These are phyloP conservation scores for Pristis pectinata DNA, from an alignment of 2,797 vertebrate species.

Conservation along the genomic window DNA sequence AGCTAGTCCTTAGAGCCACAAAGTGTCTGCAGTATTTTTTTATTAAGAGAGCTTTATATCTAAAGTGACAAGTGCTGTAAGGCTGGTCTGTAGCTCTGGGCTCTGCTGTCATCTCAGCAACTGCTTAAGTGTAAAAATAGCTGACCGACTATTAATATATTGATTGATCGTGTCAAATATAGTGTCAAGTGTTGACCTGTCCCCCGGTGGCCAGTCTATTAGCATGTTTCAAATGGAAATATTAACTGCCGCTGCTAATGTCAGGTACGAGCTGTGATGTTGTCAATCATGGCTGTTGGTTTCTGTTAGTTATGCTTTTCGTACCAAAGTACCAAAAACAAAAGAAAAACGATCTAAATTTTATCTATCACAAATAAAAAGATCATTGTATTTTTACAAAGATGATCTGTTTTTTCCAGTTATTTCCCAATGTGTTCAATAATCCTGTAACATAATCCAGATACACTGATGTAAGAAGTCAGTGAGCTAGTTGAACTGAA, in stretches of 20 bases:
- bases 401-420: neutral
- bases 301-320: neutral
- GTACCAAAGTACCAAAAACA: neutral
- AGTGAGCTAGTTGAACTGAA: neutral
- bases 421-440: neutral
- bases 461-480: neutral
- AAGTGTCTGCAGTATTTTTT: neutral
- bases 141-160: neutral
- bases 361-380: neutral
- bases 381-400: neutral
- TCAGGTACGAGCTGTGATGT: neutral
- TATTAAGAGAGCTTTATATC: constrained; percentile 10
- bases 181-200: neutral
- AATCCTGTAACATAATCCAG: neutral
- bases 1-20: neutral
- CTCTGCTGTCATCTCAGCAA: constrained; percentile 15
- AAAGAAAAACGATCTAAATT: neutral
- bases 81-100: neutral
- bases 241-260: neutral
- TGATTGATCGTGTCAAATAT: neutral
- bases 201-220: neutral
- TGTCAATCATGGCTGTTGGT: neutral
- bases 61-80: constrained; percentile 4
- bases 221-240: neutral
- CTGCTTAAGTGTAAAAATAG: neutral